A percentile compares a stretch with the other conserved stretches of the same genome.
phyloP scores from a whole-genome alignment of 37 sponge, comb jelly and placozoan genomes.

The Haliclona indistincta region DNA sequence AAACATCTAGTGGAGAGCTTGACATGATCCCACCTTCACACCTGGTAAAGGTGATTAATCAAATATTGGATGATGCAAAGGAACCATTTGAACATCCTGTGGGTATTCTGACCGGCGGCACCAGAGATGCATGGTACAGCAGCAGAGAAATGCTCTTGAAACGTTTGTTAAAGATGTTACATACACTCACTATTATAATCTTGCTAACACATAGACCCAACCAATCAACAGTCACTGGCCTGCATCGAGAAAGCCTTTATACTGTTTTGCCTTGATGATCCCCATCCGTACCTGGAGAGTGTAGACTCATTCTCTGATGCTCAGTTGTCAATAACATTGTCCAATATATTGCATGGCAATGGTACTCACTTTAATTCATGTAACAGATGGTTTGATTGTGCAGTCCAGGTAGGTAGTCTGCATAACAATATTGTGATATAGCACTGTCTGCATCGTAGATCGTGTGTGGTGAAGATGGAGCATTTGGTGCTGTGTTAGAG shows the following conservation, averaged over 20 bases:
- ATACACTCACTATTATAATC: too few relatives aligned
- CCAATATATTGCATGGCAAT: constrained; percentile 66
- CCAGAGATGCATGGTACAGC: constrained; percentile 75
- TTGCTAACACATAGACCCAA: too few relatives aligned
- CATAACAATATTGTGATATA: background rate
- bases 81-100: constrained; percentile 43
- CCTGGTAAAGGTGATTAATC: too few relatives aligned
- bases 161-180: too few relatives aligned
- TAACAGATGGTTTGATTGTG: constrained; percentile 89
- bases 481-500: constrained; percentile 50
- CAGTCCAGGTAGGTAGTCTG: constrained; percentile 57
- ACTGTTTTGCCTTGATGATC: constrained; percentile 55
- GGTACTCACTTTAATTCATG: constrained; percentile 57
- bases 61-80: constrained; percentile 29
- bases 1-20: constrained; percentile 3
- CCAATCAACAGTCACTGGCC: background rate
- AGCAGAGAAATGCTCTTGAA: constrained; percentile 54
- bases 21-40: too few relatives aligned
- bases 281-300: constrained; percentile 30
- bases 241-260: constrained; percentile 63
- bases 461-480: constrained; percentile 68
- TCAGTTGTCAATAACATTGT: too few relatives aligned
- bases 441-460: constrained; percentile 6
- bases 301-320: too few relatives aligned
- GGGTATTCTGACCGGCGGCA: constrained; percentile 72